Base-by-base conservation (phyloP, 2,797 vertebrate genomes). In the Erpetoichthys calabaricus region DNA sequence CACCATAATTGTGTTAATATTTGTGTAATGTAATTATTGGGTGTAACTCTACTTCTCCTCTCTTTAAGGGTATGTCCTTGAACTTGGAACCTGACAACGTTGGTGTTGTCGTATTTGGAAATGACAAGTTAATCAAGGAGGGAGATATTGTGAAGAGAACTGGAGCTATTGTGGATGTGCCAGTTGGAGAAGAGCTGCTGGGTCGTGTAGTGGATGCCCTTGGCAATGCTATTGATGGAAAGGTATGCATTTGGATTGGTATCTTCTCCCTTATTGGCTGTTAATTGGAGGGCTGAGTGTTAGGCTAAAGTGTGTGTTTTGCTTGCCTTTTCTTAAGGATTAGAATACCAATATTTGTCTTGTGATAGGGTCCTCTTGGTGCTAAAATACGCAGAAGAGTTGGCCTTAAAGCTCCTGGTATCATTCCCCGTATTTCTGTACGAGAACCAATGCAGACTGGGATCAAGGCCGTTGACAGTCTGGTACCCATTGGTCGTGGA, bases 41-140 rank as follows among this genome's bases (percentile, higher is more conserved):
- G 25, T 25, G 25, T 25, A 25, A 25, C 25, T 1, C 25, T 25
- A 25, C 25, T 25, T 25, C 25, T 25, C 25, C 25, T 25, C 25
- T 25, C 25, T 25, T 25, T 25, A 25, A 98, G 95, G 95, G 94
- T 5, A 98, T 96, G 94, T 94, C 95, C 75, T 77, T 98, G 84
- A 98, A 98, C 76, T 90, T 98, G 89, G 95, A 98, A 78, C 87
- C 94, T 0, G 93, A 98, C 83, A 98, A 97, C 0, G 92, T 98
- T 60, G 95, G 94, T 79, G 91, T 97, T 66, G 95, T 98, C 5
- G 94, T 98, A 68, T 98, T 98, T 51, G 94, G 93, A 74, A 98
- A 98, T 0, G 93, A 98, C 81, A 94, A 97, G 61, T 81, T 98
- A 63, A 97, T 98, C 75, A 97, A 96, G 65, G 93, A 98, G 69